phyloP scores from a whole-genome alignment of 1,140 invertebrate species.

The Bombus fervidus region DNA sequence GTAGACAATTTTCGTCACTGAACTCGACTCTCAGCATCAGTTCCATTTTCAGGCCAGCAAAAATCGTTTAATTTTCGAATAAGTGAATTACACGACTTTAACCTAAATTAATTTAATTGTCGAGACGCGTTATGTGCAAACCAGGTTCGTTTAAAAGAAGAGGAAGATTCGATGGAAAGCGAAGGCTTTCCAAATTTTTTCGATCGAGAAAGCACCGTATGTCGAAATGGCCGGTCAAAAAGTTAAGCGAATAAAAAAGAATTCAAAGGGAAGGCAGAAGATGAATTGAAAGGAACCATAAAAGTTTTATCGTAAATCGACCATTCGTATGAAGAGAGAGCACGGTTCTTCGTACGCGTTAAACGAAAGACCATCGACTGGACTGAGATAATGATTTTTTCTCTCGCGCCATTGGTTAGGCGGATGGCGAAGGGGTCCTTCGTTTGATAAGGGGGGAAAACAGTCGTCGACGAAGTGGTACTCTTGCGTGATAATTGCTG shows the following conservation, averaged over 20 bases:
- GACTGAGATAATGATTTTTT: conserved; percentile 61
- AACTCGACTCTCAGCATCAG: conserved; percentile 3
- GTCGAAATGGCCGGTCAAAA: neutral
- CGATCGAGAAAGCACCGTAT: neutral
- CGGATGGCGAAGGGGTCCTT: neutral
- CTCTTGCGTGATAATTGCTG: conserved; percentile 74
- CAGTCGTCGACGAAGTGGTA: conserved; percentile 34
- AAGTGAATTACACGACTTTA: conserved; percentile 4
- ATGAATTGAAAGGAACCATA: conserved; percentile 22
- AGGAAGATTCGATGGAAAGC: too few relatives aligned
- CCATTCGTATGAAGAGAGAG: conserved; percentile 21
- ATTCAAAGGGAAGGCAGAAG: neutral
- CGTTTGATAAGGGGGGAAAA: conserved; percentile 65
- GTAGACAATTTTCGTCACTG: conserved; percentile 39
- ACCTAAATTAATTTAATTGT: conserved; percentile 14
- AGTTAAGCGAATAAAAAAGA: conserved; percentile 12
- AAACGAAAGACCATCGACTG: neutral
- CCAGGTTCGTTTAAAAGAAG: neutral
- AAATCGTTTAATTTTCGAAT: conserved; percentile 47
- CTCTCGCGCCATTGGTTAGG: conserved; percentile 69
- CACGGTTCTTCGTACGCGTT: neutral
- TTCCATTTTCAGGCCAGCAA: conserved; percentile 20
- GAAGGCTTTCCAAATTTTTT: neutral
- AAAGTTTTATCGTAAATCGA: conserved; percentile 53
- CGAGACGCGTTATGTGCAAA: neutral